Evolutionary conservation across 1,140 invertebrate genomes (phyloP).

Genomic region (Ridgeia piscesae): DNA sequence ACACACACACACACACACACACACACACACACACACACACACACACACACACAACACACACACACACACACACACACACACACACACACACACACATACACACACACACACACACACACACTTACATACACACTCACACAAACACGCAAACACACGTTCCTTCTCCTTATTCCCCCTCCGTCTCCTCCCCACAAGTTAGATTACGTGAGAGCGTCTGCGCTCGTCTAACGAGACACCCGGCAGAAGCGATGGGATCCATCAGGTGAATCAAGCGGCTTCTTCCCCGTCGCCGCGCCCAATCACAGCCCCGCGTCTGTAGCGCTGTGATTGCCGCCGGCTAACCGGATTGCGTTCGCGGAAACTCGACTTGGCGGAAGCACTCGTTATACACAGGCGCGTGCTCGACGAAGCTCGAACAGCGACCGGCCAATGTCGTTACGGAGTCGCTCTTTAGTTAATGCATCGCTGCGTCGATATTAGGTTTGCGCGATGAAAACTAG

Average conservation of each 20-base stretch:
- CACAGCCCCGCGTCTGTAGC: background rate
- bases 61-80: too few species aligned
- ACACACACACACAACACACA: too few species aligned
- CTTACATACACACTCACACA: too few species aligned
- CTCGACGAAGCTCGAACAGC: background rate
- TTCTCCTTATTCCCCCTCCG: too few species aligned
- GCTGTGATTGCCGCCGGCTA: conserved; percentile 3
- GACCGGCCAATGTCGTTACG: background rate
- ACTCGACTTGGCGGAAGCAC: background rate
- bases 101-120: too few species aligned
- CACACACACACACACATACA: too few species aligned
- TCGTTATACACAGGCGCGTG: background rate
- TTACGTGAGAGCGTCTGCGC: background rate
- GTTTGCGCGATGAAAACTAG: background rate
- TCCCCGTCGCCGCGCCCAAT: background rate
- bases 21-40: too few species aligned
- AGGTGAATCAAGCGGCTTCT: background rate
- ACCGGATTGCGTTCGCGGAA: background rate
- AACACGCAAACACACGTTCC: too few species aligned
- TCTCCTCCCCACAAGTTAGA: background rate
- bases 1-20: too few species aligned
- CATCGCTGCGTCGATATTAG: background rate
- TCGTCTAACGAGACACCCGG: background rate
- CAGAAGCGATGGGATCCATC: background rate
- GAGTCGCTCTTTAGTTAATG: background rate